phyloP scores from a whole-genome alignment of 2,797 vertebrate genomes.

The Chaenodraco wilsoni region DNA sequence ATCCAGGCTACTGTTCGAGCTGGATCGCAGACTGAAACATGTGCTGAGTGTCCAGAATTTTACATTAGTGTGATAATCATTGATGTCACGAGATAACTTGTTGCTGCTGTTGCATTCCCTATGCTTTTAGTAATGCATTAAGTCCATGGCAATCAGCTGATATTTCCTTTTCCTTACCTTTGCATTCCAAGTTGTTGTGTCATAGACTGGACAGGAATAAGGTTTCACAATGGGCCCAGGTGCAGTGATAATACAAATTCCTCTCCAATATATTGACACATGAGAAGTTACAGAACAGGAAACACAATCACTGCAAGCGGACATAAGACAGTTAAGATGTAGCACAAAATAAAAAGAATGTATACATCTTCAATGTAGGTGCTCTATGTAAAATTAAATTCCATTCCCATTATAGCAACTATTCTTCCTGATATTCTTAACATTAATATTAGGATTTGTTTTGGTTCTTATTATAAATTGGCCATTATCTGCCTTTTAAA shows the following conservation, averaged over 20 bases:
- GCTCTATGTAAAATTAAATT: background rate
- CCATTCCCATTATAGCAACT: background rate
- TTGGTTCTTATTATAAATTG: no score
- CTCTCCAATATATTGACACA: background rate
- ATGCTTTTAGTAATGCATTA: background rate
- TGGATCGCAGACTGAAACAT: background rate
- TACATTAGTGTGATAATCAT: no score
- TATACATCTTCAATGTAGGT: background rate
- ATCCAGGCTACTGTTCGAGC: background rate
- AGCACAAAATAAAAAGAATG: background rate
- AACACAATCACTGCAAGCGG: background rate
- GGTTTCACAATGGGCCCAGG: constrained; percentile 50
- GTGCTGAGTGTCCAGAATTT: background rate
- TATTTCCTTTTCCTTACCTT: constrained; percentile 12
- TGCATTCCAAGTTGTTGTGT: constrained; percentile 39
- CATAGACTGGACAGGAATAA: constrained; percentile 29
- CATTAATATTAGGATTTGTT: no score
- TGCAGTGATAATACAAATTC: constrained; percentile 19
- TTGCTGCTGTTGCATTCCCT: background rate
- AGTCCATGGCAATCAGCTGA: no score
- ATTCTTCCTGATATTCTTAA: background rate
- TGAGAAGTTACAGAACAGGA: no score
- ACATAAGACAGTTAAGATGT: background rate
- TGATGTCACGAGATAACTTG: background rate
- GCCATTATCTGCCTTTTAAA: background rate